phyloP scores from a whole-genome alignment of 1,140 invertebrate species.

The Camponotus floridanus region DNA sequence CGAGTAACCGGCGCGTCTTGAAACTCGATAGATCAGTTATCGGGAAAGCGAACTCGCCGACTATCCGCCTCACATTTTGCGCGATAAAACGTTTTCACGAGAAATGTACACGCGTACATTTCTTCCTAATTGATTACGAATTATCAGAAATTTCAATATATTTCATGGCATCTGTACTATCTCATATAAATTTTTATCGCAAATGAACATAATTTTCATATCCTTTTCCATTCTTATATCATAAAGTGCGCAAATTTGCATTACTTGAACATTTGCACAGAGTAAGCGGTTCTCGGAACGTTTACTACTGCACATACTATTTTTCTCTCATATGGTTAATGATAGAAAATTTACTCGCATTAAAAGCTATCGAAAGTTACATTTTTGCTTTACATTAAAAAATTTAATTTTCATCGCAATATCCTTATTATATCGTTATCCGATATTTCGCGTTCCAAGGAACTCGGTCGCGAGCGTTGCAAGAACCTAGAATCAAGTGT shows the following conservation, averaged over 20 bases:
- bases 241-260: too few relatives aligned
- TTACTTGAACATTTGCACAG: too few relatives aligned
- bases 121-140: too few relatives aligned
- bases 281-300: not conserved
- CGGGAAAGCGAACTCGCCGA: constrained; percentile 1
- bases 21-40: constrained; percentile 34
- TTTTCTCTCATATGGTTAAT: not conserved
- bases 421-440: not conserved
- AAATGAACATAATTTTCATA: too few relatives aligned
- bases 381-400: not conserved
- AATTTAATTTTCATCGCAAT: not conserved
- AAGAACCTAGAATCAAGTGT: constrained; percentile 20
- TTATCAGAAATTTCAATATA: too few relatives aligned
- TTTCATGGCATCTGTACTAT: too few relatives aligned
- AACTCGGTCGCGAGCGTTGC: constrained; percentile 28
- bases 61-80: not conserved
- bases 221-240: too few relatives aligned
- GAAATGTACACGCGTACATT: not conserved
- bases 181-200: too few relatives aligned
- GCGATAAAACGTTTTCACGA: not conserved
- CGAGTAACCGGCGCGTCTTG: constrained; percentile 29
- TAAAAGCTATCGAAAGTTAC: not conserved
- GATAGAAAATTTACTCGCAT: not conserved
- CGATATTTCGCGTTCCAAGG: not conserved
- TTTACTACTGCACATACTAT: not conserved